Evolutionary conservation across 2,888 invertebrate genomes (phyloP).

Genomic region (Thera britannica): DNA sequence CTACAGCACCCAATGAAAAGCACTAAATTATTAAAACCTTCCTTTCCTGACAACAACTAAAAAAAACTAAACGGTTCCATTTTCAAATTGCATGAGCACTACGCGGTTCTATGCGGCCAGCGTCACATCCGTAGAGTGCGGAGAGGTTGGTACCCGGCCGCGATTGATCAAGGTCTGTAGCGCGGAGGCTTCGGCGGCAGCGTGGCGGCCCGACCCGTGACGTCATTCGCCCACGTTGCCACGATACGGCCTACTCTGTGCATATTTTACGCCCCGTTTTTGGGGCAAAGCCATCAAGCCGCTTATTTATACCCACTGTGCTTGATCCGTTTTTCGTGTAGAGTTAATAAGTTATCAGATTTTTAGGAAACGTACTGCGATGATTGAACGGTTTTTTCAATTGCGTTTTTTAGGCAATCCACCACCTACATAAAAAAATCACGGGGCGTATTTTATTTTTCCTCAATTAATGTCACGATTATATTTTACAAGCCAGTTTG

Average conservation of each 20-base stretch:
- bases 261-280: slow-evolving; percentile 74
- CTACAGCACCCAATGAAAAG: slow-evolving; percentile 26
- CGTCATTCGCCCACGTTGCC: slow-evolving; percentile 63
- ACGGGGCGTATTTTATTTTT: too few species aligned
- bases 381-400: slow-evolving; percentile 28
- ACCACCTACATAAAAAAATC: neutral
- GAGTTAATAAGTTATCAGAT: slow-evolving; percentile 41
- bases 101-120: slow-evolving; percentile 40
- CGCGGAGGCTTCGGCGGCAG: slow-evolving; percentile 66
- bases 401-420: neutral
- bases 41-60: neutral
- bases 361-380: slow-evolving; percentile 22
- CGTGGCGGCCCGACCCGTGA: slow-evolving; percentile 72
- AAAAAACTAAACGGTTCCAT: slow-evolving; percentile 22
- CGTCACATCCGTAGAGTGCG: slow-evolving; percentile 44
- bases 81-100: slow-evolving; percentile 14
- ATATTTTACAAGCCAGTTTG: too few species aligned
- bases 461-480: too few species aligned
- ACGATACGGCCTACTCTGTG: slow-evolving; percentile 59
- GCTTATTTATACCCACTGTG: slow-evolving; percentile 51
- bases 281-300: slow-evolving; percentile 60
- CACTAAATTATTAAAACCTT: neutral
- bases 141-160: slow-evolving; percentile 50
- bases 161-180: slow-evolving; percentile 67
- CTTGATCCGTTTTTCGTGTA: slow-evolving; percentile 44